Evolutionary conservation across 2,888 invertebrate genomes (phyloP), one percentile per base, ranked within the genome.

Genomic region (Yponomeuta evonymella): DNA sequence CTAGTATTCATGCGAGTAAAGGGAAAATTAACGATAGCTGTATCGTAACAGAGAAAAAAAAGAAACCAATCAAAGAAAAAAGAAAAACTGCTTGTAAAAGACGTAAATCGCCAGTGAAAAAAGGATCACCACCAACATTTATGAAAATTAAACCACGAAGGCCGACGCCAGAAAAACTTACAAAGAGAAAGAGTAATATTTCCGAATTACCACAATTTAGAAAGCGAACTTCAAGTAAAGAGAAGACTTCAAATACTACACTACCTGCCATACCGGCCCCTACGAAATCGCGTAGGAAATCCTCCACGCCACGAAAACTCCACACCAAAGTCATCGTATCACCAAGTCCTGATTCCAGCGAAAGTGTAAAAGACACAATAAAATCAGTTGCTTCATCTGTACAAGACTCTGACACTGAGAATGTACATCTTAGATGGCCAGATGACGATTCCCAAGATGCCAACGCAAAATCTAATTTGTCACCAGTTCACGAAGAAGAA

Each of bases 221-320:
- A 72, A 74, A 74, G 9, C 74, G 72, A 73, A 73, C 72, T 43
- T 75, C 65, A 48, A 79, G 79, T 72, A 87, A 86, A 77, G 85
- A 87, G 15, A 84, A 79, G 73, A 72, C 72, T 70, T 71, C 71
- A 23, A 76, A 75, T 67, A 33, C 73, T 30, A 71, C 76, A 10
- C 76, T 82, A 9, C 62, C 75, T 0, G 68, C 76, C 65, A 72
- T 74, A 66, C 76, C 80, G 48, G 82, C 77, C 51, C 85, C 85
- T 12, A 85, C 88, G 0, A 92, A 92, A 77, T 92, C 92, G 0
- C 85, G 92, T 62, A 82, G 92, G 76, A 93, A 93, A 78, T 93
- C 92, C 23, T 91, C 92, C 2, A 92, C 92, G 2, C 92, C 92
- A 2, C 83, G 93, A 74, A 92, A 93, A 81, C 78, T 92, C 8